Conservation (phyloP, 2,113 vertebrate species). For the Mustela lutreola region DNA sequence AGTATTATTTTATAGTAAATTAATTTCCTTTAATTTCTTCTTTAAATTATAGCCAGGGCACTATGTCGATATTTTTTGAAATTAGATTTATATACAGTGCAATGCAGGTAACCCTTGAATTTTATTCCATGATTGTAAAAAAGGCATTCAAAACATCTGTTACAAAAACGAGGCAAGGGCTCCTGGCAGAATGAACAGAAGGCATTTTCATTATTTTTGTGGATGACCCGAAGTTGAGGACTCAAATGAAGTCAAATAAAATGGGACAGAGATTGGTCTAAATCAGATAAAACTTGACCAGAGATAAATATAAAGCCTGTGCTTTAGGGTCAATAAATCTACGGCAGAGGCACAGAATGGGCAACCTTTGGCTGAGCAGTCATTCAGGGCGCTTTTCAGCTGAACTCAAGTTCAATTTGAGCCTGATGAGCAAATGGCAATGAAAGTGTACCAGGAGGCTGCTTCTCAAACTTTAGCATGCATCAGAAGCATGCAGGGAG, state of each 20-base stretch:
- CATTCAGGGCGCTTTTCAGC: neutral
- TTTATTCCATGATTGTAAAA: neutral
- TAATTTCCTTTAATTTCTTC: constrained; percentile 14
- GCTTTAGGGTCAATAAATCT: neutral
- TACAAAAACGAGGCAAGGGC: neutral
- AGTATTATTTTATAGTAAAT: constrained; percentile 26
- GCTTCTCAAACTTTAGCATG: neutral
- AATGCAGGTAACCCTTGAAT: neutral
- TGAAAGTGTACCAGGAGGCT: neutral
- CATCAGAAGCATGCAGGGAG: neutral
- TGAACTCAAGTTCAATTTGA: constrained; percentile 45
- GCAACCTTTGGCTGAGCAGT: neutral
- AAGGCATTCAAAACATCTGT: neutral
- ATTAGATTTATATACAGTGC: neutral
- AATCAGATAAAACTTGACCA: neutral
- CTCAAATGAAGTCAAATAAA: constrained; percentile 40
- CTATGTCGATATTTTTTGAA: neutral
- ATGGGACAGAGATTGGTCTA: neutral
- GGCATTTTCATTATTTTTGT: constrained; percentile 6
- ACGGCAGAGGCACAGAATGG: neutral
- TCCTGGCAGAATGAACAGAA: neutral
- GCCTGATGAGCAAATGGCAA: neutral
- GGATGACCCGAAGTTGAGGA: neutral
- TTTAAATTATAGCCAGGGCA: neutral
- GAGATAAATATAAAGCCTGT: neutral